phyloP scores from a whole-genome alignment of 2,113 vertebrate species.

The Cyanistes caeruleus region DNA sequence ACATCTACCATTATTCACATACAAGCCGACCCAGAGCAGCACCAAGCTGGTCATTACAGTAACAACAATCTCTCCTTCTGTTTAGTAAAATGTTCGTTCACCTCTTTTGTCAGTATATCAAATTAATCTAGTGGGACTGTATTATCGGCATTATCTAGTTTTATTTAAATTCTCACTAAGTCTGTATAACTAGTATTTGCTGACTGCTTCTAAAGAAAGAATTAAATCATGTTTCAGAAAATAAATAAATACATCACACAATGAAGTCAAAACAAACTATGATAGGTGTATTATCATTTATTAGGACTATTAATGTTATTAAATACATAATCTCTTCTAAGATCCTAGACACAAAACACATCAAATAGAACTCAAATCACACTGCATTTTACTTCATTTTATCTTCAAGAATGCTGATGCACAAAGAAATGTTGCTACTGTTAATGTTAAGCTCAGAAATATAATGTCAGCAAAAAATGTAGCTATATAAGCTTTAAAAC shows the following conservation, averaged over 20 bases:
- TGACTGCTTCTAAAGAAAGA: not conserved
- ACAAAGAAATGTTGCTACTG: not conserved
- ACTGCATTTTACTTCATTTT: not conserved
- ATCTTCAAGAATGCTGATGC: not conserved
- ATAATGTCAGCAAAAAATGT: not conserved
- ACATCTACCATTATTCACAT: not conserved
- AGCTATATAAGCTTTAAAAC: not conserved
- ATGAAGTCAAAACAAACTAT: not conserved
- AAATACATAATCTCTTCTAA: not conserved
- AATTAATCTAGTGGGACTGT: not conserved
- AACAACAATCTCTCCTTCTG: not conserved
- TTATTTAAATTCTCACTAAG: not conserved
- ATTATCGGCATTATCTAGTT: not conserved
- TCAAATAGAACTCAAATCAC: not conserved
- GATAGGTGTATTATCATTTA: not conserved
- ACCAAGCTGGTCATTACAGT: not conserved
- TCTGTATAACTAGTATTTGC: not conserved
- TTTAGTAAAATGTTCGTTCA: not conserved
- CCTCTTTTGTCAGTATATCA: not conserved
- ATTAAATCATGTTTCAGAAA: not conserved
- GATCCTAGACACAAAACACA: not conserved
- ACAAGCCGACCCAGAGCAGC: not conserved
- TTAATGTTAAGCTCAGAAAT: not conserved
- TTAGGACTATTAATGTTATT: not conserved
- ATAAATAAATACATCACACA: not conserved